Conservation (phyloP, 2,888 invertebrate genomes). For the Branchellion lobata region DNA sequence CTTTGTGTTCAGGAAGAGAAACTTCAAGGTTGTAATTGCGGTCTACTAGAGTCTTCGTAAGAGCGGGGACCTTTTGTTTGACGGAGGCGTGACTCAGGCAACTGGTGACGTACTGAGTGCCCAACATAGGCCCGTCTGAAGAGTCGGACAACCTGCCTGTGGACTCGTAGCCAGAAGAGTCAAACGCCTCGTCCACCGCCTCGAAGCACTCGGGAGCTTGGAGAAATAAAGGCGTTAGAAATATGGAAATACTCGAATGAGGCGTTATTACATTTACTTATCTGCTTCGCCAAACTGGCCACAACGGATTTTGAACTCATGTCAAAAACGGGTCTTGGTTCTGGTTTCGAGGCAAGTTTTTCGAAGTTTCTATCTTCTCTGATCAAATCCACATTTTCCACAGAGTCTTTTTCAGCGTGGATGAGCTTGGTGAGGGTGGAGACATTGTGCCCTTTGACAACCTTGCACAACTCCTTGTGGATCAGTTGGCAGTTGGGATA, state of each 20-base stretch:
- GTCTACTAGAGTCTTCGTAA: neutral
- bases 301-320: neutral
- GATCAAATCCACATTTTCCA: neutral
- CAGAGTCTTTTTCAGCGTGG: neutral
- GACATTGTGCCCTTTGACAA: neutral
- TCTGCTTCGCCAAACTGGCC: neutral
- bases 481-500: neutral
- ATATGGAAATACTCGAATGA: neutral
- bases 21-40: neutral
- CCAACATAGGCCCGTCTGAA: neutral
- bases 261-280: neutral
- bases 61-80: neutral
- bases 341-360: neutral
- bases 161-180: constrained; percentile 1
- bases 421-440: neutral
- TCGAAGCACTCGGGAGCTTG: constrained; percentile 12
- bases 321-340: neutral
- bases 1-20: neutral
- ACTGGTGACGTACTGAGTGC: neutral
- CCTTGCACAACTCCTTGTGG: neutral
- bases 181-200: neutral
- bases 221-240: neutral
- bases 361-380: neutral
- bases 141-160: neutral
- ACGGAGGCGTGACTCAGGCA: neutral